These are phyloP conservation scores for Fukomys damarensis DNA, from an alignment of 2,113 vertebrate species.

Conservation along the genomic window DNA sequence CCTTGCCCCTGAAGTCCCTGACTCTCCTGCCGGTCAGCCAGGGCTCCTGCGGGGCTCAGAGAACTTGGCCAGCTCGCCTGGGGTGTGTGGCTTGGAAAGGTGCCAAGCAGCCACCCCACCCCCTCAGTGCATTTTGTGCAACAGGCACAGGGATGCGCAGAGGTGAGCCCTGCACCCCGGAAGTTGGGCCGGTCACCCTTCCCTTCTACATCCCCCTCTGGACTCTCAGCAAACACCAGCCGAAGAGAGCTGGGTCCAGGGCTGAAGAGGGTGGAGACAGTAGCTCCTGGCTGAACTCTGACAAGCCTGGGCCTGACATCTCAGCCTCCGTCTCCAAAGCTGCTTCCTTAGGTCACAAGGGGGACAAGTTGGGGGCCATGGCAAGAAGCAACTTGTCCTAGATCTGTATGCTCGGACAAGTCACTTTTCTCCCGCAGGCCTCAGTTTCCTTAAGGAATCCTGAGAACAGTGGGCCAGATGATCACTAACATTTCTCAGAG, in stretches of 20 bases:
- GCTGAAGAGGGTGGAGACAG: background rate
- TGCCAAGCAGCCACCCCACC: background rate
- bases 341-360: background rate
- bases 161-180: background rate
- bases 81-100: slow-evolving; percentile 8
- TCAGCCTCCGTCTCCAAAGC: background rate
- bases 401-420: background rate
- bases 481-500: background rate
- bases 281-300: slow-evolving; percentile 45
- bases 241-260: no score
- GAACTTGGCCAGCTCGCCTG: background rate
- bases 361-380: background rate
- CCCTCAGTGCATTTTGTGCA: background rate
- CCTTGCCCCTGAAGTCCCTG: slow-evolving; percentile 38
- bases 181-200: background rate
- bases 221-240: background rate
- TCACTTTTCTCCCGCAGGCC: background rate
- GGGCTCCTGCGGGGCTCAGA: background rate
- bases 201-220: background rate
- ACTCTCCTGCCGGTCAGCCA: background rate
- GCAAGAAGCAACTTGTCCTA: slow-evolving; percentile 9
- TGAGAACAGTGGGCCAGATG: background rate
- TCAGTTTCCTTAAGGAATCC: background rate
- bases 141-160: background rate
- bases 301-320: slow-evolving; percentile 26